Percentiles rank a stretch among this genome's conserved stretches.
Evolutionary conservation across 1,140 invertebrate species (phyloP).

Genomic region (Leucophenga varia): DNA sequence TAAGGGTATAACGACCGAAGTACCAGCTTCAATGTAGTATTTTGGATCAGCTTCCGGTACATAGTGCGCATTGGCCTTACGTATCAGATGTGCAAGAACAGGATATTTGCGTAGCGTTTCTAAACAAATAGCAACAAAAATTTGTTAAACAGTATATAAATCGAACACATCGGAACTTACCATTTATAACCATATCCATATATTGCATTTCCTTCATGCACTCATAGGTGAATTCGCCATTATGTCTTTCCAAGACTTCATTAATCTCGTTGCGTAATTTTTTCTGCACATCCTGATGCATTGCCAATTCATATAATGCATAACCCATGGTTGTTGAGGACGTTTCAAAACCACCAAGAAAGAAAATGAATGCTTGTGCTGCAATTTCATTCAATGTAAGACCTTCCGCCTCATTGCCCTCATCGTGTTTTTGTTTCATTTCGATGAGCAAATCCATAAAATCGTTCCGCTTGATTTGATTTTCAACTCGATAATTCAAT

Average conservation of each 20-base stretch:
- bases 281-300: conserved; percentile 62
- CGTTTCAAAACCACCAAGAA: conserved; percentile 66
- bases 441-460: conserved; percentile 39
- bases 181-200: conserved; percentile 60
- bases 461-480: conserved; percentile 35
- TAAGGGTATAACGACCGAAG: conserved; percentile 14
- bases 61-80: conserved; percentile 61
- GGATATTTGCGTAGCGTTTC: conserved; percentile 68
- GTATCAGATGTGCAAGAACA: conserved; percentile 60
- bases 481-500: conserved; percentile 41
- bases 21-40: conserved; percentile 30
- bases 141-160: no score
- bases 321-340: conserved; percentile 60
- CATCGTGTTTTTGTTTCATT: neutral
- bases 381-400: conserved; percentile 26
- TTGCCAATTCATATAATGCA: conserved; percentile 60
- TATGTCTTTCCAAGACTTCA: conserved; percentile 49
- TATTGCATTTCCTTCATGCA: conserved; percentile 58
- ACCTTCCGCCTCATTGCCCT: conserved; percentile 7
- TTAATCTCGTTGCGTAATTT: conserved; percentile 62
- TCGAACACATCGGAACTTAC: neutral
- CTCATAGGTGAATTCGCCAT: conserved; percentile 59
- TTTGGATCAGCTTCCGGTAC: conserved; percentile 59
- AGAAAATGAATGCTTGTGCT: conserved; percentile 39
- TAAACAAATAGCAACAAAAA: no score